These are phyloP conservation scores for Agrotis segetum DNA, from an alignment of 2,888 invertebrate species.

Conservation along the genomic window DNA sequence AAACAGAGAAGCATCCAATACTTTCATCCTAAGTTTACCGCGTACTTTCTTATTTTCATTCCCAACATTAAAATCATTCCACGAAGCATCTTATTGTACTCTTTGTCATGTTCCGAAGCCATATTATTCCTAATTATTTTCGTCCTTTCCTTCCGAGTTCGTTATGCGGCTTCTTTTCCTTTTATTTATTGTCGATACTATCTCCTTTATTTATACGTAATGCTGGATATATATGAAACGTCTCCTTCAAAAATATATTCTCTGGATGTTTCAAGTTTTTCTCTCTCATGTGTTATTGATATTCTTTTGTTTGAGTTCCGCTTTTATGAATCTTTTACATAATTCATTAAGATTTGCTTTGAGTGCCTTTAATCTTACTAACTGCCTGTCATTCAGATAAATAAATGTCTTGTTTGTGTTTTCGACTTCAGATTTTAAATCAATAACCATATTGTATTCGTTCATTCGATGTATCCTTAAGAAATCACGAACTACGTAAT, in stretches of 20 bases:
- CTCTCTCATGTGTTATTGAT: conserved; percentile 54
- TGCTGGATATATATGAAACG: conserved; percentile 68
- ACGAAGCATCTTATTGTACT: conserved; percentile 72
- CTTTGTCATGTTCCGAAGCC: conserved; percentile 80
- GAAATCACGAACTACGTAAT: not conserved
- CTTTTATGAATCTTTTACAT: conserved; percentile 39
- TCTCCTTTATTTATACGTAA: conserved; percentile 70
- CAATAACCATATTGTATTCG: not conserved
- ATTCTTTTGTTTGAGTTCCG: conserved; percentile 54
- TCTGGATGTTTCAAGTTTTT: conserved; percentile 60
- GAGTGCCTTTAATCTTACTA: conserved; percentile 9
- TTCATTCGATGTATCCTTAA: not conserved
- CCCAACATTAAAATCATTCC: conserved; percentile 66
- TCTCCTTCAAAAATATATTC: conserved; percentile 70
- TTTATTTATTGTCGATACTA: conserved; percentile 78
- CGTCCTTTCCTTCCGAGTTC: conserved; percentile 75
- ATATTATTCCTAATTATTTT: conserved; percentile 85
- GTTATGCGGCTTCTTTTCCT: conserved; percentile 78
- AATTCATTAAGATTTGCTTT: conserved; percentile 48
- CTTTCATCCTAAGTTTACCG: conserved; percentile 44
- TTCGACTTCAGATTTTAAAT: not conserved
- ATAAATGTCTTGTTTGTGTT: conserved; percentile 1
- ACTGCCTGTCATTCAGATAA: conserved; percentile 16
- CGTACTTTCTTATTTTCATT: conserved; percentile 62
- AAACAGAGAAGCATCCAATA: conserved; percentile 27